Percentiles rank a stretch among this genome's conserved stretches.
These are phyloP conservation scores for Teleogryllus oceanicus DNA, from an alignment of 2,888 invertebrate genomes.

Conservation along the genomic window DNA sequence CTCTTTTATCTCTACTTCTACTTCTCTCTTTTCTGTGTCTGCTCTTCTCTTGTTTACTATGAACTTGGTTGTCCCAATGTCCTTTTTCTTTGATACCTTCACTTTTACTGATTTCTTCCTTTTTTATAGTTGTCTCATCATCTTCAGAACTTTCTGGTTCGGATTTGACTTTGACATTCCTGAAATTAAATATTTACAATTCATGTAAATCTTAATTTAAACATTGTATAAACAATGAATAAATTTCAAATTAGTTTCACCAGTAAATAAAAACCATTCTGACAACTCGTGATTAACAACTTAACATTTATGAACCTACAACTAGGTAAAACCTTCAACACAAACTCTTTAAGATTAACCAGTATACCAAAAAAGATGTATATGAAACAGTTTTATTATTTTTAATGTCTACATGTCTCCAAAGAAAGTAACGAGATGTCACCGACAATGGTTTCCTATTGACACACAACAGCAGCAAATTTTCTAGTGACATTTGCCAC, in stretches of 20 bases:
- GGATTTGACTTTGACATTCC: constrained; percentile 24
- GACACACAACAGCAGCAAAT: no score
- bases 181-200: not conserved
- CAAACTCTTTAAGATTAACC: no score
- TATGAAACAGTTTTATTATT: no score
- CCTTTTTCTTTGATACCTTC: constrained; percentile 36
- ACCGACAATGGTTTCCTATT: no score
- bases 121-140: constrained; percentile 40
- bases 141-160: constrained; percentile 3
- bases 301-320: not conserved
- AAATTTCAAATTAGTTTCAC: no score
- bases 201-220: no score
- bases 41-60: constrained; percentile 37
- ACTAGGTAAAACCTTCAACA: no score
- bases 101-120: constrained; percentile 38
- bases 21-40: constrained; percentile 41
- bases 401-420: no score
- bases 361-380: no score
- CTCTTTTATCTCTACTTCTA: constrained; percentile 45
- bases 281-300: not conserved
- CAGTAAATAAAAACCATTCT: not conserved
- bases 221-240: no score
- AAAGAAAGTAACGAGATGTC: no score
- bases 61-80: constrained; percentile 32
- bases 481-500: no score